Conservation (phyloP, 1,140 invertebrate species). For the Aplysia californica region DNA sequence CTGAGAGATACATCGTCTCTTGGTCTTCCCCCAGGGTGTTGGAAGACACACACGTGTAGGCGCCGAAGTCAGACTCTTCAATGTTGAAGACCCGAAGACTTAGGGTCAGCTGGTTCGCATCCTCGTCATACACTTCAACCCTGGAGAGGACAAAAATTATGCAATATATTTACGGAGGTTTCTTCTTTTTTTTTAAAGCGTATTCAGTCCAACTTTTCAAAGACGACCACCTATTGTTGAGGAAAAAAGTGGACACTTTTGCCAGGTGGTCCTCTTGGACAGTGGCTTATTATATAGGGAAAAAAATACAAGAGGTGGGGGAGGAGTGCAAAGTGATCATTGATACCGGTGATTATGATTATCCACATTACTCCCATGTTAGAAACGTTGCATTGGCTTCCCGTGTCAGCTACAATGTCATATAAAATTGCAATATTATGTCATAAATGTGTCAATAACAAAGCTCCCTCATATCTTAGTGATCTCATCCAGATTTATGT, state of each 20-base stretch:
- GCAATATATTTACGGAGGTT: not conserved
- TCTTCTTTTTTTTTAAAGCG: not conserved
- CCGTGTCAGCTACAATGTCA: no score
- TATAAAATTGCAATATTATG: no score
- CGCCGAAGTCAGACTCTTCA: slow-evolving; percentile 82
- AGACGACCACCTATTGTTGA: no score
- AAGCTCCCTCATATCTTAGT: no score
- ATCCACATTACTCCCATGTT: no score
- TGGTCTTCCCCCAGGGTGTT: slow-evolving; percentile 88
- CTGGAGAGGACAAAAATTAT: slow-evolving; percentile 74
- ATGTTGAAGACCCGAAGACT: slow-evolving; percentile 84
- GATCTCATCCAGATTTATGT: no score
- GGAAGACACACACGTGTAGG: slow-evolving; percentile 89
- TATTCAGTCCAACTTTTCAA: not conserved
- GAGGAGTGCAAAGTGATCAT: no score
- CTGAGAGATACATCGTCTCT: slow-evolving; percentile 85
- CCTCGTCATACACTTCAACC: slow-evolving; percentile 79
- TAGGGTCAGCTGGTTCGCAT: slow-evolving; percentile 79
- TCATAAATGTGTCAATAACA: no score
- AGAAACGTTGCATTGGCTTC: no score
- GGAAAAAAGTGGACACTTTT: not conserved
- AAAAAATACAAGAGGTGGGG: no score
- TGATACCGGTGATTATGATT: no score
- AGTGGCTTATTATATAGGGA: not conserved
- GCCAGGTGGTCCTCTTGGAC: not conserved